These are phyloP conservation scores for Tridacna gigas DNA, from an alignment of 2,888 invertebrate genomes.

Conservation along the genomic window DNA sequence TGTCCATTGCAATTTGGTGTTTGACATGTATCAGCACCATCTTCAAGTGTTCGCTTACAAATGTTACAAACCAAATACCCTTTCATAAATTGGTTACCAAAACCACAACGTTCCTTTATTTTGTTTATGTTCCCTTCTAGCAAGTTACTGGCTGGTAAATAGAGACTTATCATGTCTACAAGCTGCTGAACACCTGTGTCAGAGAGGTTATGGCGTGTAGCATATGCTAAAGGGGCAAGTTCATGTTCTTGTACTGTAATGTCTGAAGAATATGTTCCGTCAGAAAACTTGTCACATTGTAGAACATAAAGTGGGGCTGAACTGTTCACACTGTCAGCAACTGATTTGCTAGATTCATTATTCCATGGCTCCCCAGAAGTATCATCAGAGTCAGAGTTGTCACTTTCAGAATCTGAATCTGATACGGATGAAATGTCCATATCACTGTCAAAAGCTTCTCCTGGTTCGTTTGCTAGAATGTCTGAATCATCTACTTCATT, in stretches of 20 bases:
- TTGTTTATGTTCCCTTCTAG: slow-evolving; percentile 10
- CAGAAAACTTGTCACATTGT: slow-evolving; percentile 16
- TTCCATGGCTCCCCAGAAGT: too few relatives aligned
- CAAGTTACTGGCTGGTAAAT: slow-evolving; percentile 30
- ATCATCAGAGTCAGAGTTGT: too few relatives aligned
- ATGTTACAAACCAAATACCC: slow-evolving; percentile 24
- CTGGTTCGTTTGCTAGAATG: too few relatives aligned
- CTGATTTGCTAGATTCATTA: too few relatives aligned
- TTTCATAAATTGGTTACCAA: slow-evolving; percentile 28
- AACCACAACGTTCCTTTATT: slow-evolving; percentile 31
- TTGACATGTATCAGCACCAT: slow-evolving; percentile 21
- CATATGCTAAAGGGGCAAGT: slow-evolving; percentile 28
- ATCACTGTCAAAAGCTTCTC: too few relatives aligned
- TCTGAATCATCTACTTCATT: too few relatives aligned
- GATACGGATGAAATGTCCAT: too few relatives aligned
- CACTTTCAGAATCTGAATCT: too few relatives aligned
- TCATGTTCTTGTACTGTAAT: slow-evolving; percentile 37
- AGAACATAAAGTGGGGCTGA: slow-evolving; percentile 34
- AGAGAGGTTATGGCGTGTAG: slow-evolving; percentile 38
- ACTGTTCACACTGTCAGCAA: neutral
- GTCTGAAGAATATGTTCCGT: neutral
- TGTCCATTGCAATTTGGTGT: slow-evolving; percentile 40
- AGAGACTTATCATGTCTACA: slow-evolving; percentile 19
- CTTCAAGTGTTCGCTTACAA: slow-evolving; percentile 25
- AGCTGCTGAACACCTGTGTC: slow-evolving; percentile 28